Conservation (phyloP, 2,113 vertebrate species). For the Leucopsar rothschildi region DNA sequence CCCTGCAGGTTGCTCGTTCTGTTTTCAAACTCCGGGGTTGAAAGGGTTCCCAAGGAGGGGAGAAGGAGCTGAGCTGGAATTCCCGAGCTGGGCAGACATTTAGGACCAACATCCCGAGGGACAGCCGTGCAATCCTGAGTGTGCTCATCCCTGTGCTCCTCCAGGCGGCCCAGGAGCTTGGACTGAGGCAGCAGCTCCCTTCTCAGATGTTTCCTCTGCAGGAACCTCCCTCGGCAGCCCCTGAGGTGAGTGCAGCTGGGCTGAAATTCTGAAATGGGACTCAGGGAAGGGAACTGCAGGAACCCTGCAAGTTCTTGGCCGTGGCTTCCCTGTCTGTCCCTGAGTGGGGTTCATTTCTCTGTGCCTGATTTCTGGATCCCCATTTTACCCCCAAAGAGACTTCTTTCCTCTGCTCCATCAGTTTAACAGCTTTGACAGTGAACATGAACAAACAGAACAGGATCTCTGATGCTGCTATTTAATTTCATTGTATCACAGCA, state of each 20-base stretch:
- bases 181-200: not conserved
- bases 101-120: not conserved
- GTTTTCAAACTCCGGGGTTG: not conserved
- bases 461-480: not conserved
- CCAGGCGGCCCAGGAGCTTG: too few relatives aligned
- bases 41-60: not conserved
- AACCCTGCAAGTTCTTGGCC: not conserved
- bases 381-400: not conserved
- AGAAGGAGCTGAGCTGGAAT: not conserved
- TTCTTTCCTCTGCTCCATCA: not conserved
- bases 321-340: not conserved
- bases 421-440: not conserved
- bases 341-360: not conserved
- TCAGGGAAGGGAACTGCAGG: not conserved
- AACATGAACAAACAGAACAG: not conserved
- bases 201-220: too few relatives aligned
- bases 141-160: fast-evolving
- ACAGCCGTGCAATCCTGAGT: fast-evolving
- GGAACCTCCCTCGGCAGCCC: not conserved
- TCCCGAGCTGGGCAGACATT: not conserved
- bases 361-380: not conserved
- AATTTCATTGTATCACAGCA: not conserved
- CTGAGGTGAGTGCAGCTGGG: not conserved
- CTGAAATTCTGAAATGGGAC: not conserved
- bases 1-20: not conserved